Conservation (phyloP, 2,113 vertebrate species). For the Piaya cayana region DNA sequence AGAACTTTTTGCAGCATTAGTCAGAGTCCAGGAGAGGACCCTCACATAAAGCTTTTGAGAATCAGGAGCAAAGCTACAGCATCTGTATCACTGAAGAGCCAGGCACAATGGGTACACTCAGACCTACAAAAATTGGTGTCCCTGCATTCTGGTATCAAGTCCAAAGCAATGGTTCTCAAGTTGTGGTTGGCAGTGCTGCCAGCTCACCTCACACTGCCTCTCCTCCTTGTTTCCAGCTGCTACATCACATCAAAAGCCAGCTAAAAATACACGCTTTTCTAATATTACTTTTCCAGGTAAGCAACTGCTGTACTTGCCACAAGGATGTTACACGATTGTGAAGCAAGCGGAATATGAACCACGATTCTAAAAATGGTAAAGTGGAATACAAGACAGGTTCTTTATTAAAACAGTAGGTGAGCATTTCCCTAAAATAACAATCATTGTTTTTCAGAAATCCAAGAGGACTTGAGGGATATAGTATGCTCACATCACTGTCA, state of each 20-base stretch:
- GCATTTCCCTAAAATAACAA: conserved; percentile 30
- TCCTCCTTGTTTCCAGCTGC: conserved; percentile 67
- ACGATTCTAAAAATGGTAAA: conserved; percentile 39
- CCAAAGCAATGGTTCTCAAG: neutral
- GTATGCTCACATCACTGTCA: neutral
- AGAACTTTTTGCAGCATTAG: neutral
- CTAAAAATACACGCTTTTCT: conserved; percentile 75
- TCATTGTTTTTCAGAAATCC: conserved; percentile 38
- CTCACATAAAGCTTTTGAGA: neutral
- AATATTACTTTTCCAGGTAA: conserved; percentile 77
- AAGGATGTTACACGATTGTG: conserved; percentile 57
- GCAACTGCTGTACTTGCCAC: conserved; percentile 63
- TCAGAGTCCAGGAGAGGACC: neutral
- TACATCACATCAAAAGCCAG: conserved; percentile 71
- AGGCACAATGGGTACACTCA: neutral
- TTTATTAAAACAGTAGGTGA: conserved; percentile 19
- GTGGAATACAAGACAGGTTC: conserved; percentile 20
- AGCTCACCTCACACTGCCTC: conserved; percentile 37
- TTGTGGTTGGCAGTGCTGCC: neutral
- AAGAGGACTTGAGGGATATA: neutral
- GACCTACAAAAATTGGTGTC: neutral
- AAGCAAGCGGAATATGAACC: conserved; percentile 27
- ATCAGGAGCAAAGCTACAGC: neutral
- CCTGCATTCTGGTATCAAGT: neutral
- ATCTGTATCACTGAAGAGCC: neutral